Conservation (phyloP, 2,797 vertebrate genomes). For the Streptopelia turtur region DNA sequence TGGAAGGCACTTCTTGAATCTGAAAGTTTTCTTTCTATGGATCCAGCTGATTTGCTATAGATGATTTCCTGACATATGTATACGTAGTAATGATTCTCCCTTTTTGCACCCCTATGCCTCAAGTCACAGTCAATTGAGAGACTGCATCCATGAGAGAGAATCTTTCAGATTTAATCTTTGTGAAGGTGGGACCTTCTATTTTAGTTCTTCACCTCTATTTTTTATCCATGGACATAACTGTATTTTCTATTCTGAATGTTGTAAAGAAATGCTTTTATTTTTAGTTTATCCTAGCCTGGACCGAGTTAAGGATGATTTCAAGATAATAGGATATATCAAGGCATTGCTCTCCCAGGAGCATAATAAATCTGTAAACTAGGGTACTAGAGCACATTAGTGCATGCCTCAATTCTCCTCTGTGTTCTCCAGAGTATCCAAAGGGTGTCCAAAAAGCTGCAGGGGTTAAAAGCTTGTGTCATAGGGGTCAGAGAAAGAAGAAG, state of each 20-base stretch:
- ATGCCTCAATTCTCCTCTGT: constrained; percentile 44
- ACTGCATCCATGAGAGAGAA: not conserved
- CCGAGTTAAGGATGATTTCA: constrained; percentile 30
- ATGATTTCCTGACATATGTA: not conserved
- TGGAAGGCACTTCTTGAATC: not conserved
- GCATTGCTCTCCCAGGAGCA: constrained; percentile 27
- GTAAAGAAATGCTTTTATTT: not conserved
- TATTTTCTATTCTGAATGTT: not conserved
- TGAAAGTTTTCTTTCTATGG: not conserved
- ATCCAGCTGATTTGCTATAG: not conserved
- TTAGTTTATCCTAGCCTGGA: not conserved
- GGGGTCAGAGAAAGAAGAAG: constrained; percentile 47
- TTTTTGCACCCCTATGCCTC: not conserved
- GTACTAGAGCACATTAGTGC: constrained; percentile 47
- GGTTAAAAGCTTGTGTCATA: constrained; percentile 54
- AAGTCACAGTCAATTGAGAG: not conserved
- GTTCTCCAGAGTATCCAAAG: constrained; percentile 37
- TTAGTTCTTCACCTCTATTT: not conserved
- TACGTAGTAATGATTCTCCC: not conserved
- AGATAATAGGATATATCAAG: constrained; percentile 10
- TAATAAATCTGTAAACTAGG: constrained; percentile 55
- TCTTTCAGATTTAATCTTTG: not conserved
- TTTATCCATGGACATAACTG: not conserved
- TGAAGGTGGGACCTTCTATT: not conserved
- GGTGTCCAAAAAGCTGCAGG: constrained; percentile 45